phyloP scores from a whole-genome alignment of 2,797 vertebrate species.

The Tadarida brasiliensis region DNA sequence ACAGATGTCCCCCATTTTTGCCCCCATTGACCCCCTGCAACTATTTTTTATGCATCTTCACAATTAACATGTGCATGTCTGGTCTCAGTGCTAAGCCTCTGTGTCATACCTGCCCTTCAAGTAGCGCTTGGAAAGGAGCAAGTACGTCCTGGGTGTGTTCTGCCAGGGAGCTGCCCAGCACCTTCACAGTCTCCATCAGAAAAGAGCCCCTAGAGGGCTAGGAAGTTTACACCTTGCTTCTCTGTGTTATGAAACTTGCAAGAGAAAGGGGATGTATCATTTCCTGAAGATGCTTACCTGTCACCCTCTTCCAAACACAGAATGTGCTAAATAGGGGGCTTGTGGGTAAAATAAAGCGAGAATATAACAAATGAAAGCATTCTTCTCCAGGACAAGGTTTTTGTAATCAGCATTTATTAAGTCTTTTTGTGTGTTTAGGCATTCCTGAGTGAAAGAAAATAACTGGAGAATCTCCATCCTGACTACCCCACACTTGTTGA shows the following conservation, averaged over 20 bases:
- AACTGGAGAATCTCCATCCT: not conserved
- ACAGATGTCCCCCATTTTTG: too few relatives aligned
- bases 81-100: not conserved
- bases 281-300: not conserved
- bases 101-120: not conserved
- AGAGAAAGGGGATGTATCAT: not conserved
- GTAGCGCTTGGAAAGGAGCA: not conserved
- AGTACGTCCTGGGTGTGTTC: not conserved
- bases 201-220: not conserved
- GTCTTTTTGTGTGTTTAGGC: not conserved
- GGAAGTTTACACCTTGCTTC: not conserved
- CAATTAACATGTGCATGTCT: not conserved
- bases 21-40: too few relatives aligned
- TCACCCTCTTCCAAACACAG: constrained; percentile 1
- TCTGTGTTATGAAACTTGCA: not conserved
- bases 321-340: not conserved
- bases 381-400: constrained; percentile 11
- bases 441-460: not conserved
- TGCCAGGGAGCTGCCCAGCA: not conserved
- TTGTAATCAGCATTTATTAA: constrained; percentile 21
- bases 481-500: not conserved
- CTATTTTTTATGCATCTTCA: not conserved
- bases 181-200: not conserved
- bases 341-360: not conserved
- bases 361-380: not conserved